Evolutionary conservation across 2,797 vertebrate genomes (phyloP).

Genomic region (Notamacropus eugenii): DNA sequence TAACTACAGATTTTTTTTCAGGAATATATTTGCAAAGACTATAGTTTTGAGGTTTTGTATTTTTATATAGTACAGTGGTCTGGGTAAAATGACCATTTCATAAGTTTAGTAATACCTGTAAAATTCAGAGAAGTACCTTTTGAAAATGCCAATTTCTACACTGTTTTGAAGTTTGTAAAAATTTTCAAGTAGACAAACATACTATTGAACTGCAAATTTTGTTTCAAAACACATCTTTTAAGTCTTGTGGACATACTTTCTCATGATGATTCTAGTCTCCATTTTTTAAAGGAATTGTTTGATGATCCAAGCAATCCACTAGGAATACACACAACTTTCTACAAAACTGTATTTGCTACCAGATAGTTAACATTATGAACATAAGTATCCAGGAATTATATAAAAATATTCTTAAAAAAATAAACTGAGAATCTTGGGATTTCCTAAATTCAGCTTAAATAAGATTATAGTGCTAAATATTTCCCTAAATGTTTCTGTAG

Average conservation of each 20-base stretch:
- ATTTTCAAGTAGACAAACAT: neutral
- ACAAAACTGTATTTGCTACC: constrained; percentile 26
- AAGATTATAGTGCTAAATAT: constrained; percentile 64
- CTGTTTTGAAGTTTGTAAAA: constrained; percentile 44
- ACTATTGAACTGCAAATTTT: constrained; percentile 20
- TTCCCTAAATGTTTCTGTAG: constrained; percentile 66
- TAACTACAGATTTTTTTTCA: constrained; percentile 41
- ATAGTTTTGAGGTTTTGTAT: constrained; percentile 49
- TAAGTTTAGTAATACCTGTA: constrained; percentile 23
- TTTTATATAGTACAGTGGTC: constrained; percentile 47
- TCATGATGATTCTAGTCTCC: neutral
- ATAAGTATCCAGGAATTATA: constrained; percentile 35
- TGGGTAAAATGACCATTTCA: constrained; percentile 34
- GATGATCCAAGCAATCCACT: constrained; percentile 8
- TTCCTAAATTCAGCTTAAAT: constrained; percentile 68
- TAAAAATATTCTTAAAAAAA: constrained; percentile 53
- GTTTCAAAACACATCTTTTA: constrained; percentile 36
- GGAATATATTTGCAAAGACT: constrained; percentile 67
- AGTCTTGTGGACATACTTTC: constrained; percentile 54
- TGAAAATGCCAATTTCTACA: constrained; percentile 49
- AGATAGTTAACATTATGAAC: constrained; percentile 7
- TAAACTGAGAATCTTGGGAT: constrained; percentile 45
- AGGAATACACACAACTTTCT: neutral
- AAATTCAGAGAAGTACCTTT: neutral
- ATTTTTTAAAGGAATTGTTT: constrained; percentile 10